Evolutionary conservation across 2,113 vertebrate species (phyloP).

Genomic region (Polypterus senegalus): DNA sequence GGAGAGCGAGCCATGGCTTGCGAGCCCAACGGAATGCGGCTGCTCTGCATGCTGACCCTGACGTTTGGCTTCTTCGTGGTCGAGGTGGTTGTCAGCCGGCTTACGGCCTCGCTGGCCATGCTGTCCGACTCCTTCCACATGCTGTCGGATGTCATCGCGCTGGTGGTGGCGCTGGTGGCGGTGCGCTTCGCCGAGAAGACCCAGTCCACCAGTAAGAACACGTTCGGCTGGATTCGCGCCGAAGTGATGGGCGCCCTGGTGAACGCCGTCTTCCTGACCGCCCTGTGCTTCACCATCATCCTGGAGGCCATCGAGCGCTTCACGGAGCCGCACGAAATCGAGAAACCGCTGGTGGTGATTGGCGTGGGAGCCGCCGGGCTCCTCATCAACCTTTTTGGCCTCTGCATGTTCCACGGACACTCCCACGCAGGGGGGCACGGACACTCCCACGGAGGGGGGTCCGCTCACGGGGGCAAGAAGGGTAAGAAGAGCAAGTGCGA

Average conservation of each 20-base stretch:
- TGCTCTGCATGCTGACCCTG: slow-evolving; percentile 84
- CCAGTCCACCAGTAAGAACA: slow-evolving; percentile 87
- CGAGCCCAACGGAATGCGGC: slow-evolving; percentile 66
- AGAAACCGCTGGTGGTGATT: slow-evolving; percentile 64
- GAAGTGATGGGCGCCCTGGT: slow-evolving; percentile 97
- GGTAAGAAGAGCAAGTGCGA: slow-evolving; percentile 33
- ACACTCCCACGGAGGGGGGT: slow-evolving; percentile 59
- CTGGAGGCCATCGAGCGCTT: slow-evolving; percentile 89
- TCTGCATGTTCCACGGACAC: slow-evolving; percentile 85
- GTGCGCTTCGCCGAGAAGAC: slow-evolving; percentile 89
- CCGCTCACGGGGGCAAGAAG: slow-evolving; percentile 38
- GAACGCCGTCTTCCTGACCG: slow-evolving; percentile 92
- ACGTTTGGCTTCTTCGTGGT: slow-evolving; percentile 88
- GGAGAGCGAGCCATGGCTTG: slow-evolving; percentile 37
- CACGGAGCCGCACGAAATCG: slow-evolving; percentile 83
- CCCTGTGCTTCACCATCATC: slow-evolving; percentile 91
- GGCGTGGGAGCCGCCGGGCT: slow-evolving; percentile 75
- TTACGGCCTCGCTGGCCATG: slow-evolving; percentile 87
- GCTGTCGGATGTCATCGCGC: slow-evolving; percentile 91
- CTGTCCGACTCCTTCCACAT: slow-evolving; percentile 96
- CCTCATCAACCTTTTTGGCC: slow-evolving; percentile 83
- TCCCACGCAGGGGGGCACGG: slow-evolving; percentile 62
- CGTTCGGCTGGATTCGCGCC: slow-evolving; percentile 93
- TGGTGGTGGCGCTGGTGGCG: slow-evolving; percentile 85
- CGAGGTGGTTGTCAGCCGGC: slow-evolving; percentile 86